Evolutionary conservation across 2,888 invertebrate species (phyloP), one percentile per base, ranked within the genome.

Genomic region (Trichacis sp.): DNA sequence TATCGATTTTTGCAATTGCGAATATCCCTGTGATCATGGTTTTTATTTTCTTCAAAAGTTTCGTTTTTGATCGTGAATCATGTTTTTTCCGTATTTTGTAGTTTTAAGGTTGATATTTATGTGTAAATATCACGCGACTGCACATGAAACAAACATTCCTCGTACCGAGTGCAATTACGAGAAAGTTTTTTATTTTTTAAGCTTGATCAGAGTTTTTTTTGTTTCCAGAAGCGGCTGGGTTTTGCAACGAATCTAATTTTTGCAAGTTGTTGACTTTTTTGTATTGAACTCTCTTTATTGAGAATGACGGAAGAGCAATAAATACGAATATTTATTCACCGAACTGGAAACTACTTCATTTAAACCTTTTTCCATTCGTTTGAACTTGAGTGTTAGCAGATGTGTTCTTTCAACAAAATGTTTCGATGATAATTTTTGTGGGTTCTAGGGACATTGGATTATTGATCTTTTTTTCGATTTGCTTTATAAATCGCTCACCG

Each of bases 61-160:
- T 24, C n/a, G n/a, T 24, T 24, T 33, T 33, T n/a, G 33, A 33
- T 11, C 9, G 9, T 9, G 33, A n/a, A 33, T 33, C 33, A 33
- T 33, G 3, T 33, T 33, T 33, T 33, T n/a, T 3, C 8, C 2
- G 33, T 33, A 24, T 24, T 8, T n/a, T 24, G 24, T 24, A 24
- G n/a, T 12, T n/a, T 40, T 40, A 40, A 40, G 40, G 40, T 4
- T 40, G 8, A 24, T 24, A 24, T 24, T 24, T 20, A 20, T 45
- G 20, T 68, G 69, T 62, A 71, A 73, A 70, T 73, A 71, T 64
- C 61, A 70, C 68, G 73, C 72, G 72, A 69, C 67, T 71, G 68
- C 64, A 72, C 68, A 64, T 75, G 70, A 70, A 74, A 74, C 75
- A 75, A 78, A 78, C 79, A 80, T 78, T 80, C 80, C 77, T 78